These are phyloP conservation scores for Acipenser transmontanus DNA, from an alignment of 2,797 vertebrate species.

Conservation along the genomic window DNA sequence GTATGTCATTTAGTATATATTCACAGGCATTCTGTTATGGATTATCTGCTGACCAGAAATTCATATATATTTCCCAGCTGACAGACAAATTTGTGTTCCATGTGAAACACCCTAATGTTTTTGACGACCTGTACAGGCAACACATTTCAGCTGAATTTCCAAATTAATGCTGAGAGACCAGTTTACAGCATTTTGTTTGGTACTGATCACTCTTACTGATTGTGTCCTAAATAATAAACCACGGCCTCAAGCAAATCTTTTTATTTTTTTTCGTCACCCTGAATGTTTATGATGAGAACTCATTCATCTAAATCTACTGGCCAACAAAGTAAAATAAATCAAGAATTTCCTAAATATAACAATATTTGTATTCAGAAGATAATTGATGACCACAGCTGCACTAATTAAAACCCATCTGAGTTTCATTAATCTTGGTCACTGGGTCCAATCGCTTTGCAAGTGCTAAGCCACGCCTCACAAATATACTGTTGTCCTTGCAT, in stretches of 20 bases:
- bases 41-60: conserved; percentile 44
- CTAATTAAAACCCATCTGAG: conserved; percentile 95
- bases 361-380: conserved; percentile 95
- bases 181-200: conserved; percentile 50
- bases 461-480: conserved; percentile 69
- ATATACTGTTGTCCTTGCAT: conserved; percentile 66
- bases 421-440: conserved; percentile 96
- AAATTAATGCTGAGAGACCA: conserved; percentile 54
- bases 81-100: conserved; percentile 43
- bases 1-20: conserved; percentile 33
- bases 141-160: conserved; percentile 55
- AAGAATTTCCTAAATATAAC: conserved; percentile 97
- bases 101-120: conserved; percentile 46
- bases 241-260: conserved; percentile 49
- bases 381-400: conserved; percentile 91
- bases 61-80: conserved; percentile 36
- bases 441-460: conserved; percentile 71
- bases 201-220: conserved; percentile 59
- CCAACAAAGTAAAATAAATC: conserved; percentile 94
- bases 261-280: conserved; percentile 41
- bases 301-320: conserved; percentile 93
- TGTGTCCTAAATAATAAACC: conserved; percentile 76
- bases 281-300: conserved; percentile 87
- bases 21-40: conserved; percentile 39
- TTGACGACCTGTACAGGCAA: conserved; percentile 51